These are phyloP conservation scores for Parapsyche elsis DNA, from an alignment of 1,140 invertebrate species.

Conservation along the genomic window DNA sequence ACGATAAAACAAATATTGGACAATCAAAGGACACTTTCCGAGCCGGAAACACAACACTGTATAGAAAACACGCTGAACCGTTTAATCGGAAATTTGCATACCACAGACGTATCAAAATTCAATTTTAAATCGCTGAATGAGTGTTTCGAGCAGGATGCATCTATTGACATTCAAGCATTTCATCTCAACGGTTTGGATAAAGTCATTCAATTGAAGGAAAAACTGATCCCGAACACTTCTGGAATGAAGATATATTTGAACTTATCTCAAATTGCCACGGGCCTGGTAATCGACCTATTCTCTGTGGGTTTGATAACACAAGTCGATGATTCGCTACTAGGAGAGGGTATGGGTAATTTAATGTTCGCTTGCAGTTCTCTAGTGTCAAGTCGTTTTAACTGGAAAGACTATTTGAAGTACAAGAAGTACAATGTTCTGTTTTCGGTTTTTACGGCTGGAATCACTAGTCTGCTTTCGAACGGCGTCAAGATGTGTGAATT, in stretches of 20 bases:
- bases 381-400: background rate
- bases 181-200: background rate
- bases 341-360: background rate
- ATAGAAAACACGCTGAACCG: background rate
- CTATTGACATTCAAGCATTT: background rate
- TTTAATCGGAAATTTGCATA: background rate
- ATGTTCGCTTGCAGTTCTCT: background rate
- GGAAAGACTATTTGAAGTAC: background rate
- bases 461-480: background rate
- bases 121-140: background rate
- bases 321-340: background rate
- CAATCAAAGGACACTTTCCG: background rate
- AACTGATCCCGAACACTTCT: background rate
- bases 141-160: background rate
- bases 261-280: background rate
- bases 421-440: background rate
- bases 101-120: background rate
- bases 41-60: no score
- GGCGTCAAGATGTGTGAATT: background rate
- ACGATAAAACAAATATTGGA: background rate
- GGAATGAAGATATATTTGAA: background rate
- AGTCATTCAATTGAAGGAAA: background rate
- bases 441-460: background rate
- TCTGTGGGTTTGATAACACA: background rate
- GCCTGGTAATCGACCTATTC: background rate